These are phyloP conservation scores for Mastigias papua DNA, from an alignment of 30 jellyfish, hydroid and myxozoan genomes.

Conservation along the genomic window DNA sequence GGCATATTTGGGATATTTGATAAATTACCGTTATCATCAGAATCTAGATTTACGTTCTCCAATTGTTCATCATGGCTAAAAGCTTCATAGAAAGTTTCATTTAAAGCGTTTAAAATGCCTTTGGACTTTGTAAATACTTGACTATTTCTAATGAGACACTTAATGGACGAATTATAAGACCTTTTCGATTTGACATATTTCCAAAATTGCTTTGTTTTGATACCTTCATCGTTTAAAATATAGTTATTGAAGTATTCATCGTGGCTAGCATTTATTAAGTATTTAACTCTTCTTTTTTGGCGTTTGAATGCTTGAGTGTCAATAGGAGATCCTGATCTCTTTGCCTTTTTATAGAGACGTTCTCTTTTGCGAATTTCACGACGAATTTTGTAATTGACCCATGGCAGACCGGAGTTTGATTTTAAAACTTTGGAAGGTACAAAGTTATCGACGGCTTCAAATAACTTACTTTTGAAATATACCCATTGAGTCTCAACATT, in stretches of 20 bases:
- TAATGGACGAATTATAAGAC: neutral
- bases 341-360: conserved; percentile 29
- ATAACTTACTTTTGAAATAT: no score
- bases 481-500: conserved; percentile 11
- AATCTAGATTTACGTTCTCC: neutral
- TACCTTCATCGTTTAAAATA: conserved; percentile 1
- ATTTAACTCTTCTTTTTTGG: conserved; percentile 10
- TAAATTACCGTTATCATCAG: conserved; percentile 1
- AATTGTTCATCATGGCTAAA: neutral
- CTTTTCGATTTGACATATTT: conserved; percentile 25
- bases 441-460: conserved; percentile 11
- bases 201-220: conserved; percentile 13
- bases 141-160: conserved; percentile 9
- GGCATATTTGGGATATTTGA: conserved; percentile 24
- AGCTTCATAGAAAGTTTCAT: conserved; percentile 27
- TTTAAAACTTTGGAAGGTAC: conserved; percentile 24
- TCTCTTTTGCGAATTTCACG: conserved; percentile 42
- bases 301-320: conserved; percentile 16
- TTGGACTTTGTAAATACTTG: conserved; percentile 7
- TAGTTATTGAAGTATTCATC: conserved; percentile 32
- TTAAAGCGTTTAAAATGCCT: conserved; percentile 1
- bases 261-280: conserved; percentile 13
- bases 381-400: conserved; percentile 20
- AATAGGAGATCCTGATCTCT: conserved; percentile 22
- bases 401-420: conserved; percentile 17